phyloP scores from a whole-genome alignment of 2,113 vertebrate genomes.

The Silurus asotus region DNA sequence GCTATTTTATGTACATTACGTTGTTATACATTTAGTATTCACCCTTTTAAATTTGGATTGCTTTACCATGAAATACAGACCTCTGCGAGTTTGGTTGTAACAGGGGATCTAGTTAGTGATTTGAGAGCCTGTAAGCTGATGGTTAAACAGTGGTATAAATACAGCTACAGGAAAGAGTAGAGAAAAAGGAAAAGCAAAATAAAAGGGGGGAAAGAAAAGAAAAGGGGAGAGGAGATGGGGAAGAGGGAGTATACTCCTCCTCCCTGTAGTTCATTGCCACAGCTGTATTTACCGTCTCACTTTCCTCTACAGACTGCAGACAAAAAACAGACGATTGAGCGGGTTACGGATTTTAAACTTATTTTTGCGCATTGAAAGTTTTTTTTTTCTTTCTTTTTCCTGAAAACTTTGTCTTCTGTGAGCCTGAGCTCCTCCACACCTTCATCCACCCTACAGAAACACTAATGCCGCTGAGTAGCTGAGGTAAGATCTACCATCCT shows the following conservation, averaged over 20 bases:
- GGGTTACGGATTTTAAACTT: background rate
- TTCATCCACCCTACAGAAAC: background rate
- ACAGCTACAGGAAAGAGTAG: background rate
- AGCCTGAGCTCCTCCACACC: background rate
- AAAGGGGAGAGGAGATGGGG: background rate
- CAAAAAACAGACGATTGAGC: background rate
- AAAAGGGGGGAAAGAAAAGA: background rate
- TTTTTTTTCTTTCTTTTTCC: background rate
- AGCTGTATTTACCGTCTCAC: constrained; percentile 23
- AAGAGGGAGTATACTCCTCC: background rate
- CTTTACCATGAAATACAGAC: background rate
- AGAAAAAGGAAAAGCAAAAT: background rate
- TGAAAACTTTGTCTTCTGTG: background rate
- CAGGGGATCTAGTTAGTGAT: background rate
- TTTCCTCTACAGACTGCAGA: background rate
- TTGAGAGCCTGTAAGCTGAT: background rate
- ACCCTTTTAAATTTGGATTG: background rate
- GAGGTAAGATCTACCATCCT: constrained; percentile 38
- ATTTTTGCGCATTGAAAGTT: background rate
- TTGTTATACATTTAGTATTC: background rate
- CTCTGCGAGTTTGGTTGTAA: background rate
- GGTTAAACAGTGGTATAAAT: background rate
- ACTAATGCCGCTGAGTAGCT: constrained; percentile 36
- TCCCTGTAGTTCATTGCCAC: constrained; percentile 3
- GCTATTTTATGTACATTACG: background rate